Conservation (phyloP, 2,888 invertebrate species). For the Nomada goodeniana region DNA sequence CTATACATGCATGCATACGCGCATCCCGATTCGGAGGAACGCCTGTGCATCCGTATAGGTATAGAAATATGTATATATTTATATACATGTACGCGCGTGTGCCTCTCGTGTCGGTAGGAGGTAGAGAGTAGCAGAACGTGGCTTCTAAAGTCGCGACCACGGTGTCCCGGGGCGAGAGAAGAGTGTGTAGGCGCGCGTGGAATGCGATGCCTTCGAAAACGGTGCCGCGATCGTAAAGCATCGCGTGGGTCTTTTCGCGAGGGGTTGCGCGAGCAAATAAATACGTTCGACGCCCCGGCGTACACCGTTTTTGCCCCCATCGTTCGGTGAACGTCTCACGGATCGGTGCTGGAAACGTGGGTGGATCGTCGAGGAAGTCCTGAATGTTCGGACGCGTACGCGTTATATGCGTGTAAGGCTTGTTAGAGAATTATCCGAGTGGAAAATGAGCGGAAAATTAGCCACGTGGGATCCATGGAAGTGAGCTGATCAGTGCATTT, state of each 20-base stretch:
- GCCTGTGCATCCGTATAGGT: neutral
- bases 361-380: neutral
- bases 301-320: conserved; percentile 3
- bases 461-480: conserved; percentile 2
- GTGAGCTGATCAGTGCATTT: neutral
- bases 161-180: conserved; percentile 64
- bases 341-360: neutral
- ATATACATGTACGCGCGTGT: conserved; percentile 5
- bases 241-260: conserved; percentile 68
- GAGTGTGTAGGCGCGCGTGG: conserved; percentile 69
- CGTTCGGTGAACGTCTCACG: conserved; percentile 3
- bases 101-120: conserved; percentile 54
- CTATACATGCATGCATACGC: neutral
- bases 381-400: neutral
- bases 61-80: too few relatives aligned
- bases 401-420: neutral
- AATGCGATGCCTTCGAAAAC: conserved; percentile 67
- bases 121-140: conserved; percentile 39
- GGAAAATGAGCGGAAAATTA: conserved; percentile 11
- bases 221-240: conserved; percentile 68
- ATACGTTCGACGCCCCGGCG: conserved; percentile 27
- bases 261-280: conserved; percentile 45
- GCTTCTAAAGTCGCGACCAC: conserved; percentile 33
- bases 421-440: neutral
- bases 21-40: conserved; percentile 11